These are phyloP conservation scores for Sterrhoptilus dennistouni DNA, from an alignment of 2,113 vertebrate species.

Conservation along the genomic window DNA sequence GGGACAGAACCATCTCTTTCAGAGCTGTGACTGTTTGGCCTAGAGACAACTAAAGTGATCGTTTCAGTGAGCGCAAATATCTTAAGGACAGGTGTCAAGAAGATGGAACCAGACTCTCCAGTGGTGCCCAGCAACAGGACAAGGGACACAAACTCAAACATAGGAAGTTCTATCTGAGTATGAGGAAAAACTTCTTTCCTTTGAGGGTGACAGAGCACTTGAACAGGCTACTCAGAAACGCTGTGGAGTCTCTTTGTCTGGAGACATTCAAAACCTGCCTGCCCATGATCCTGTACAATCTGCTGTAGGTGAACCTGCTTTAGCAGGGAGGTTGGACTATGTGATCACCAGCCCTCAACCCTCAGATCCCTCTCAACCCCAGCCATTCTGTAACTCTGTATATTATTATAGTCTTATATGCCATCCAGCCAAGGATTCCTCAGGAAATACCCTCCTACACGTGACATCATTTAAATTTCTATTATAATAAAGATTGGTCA, in stretches of 20 bases:
- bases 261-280: background rate
- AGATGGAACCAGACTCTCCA: background rate
- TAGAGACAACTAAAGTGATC: accelerated
- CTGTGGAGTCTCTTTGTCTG: background rate
- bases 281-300: background rate
- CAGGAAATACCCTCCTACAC: background rate
- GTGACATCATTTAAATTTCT: background rate
- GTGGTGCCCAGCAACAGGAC: background rate
- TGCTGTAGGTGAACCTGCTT: background rate
- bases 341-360: background rate
- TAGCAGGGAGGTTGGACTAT: background rate
- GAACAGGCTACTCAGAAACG: background rate
- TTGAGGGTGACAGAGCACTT: background rate
- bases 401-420: background rate
- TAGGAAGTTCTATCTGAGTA: accelerated
- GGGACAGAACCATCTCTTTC: background rate
- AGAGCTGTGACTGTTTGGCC: background rate
- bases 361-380: background rate
- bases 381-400: background rate
- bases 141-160: background rate
- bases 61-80: background rate
- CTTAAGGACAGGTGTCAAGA: background rate
- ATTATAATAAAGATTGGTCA: background rate
- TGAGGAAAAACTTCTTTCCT: background rate
- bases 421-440: background rate